phyloP scores from a whole-genome alignment of 2,888 invertebrate genomes.

The Drosophila subquinaria region DNA sequence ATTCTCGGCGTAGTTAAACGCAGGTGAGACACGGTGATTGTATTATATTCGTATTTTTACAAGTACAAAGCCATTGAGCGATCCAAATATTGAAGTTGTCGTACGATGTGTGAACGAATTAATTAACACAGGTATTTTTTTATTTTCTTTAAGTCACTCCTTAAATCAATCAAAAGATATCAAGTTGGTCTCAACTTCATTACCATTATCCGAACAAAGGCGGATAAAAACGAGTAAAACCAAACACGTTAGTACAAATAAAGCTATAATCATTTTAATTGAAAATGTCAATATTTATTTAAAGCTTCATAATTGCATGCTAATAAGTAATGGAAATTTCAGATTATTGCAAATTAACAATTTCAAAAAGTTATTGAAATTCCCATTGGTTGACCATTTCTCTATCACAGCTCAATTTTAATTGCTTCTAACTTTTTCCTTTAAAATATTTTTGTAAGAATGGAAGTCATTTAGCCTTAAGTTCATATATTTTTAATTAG shows the following conservation, averaged over 20 bases:
- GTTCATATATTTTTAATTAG: background rate
- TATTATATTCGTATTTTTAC: background rate
- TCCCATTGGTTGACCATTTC: background rate
- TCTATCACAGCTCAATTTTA: background rate
- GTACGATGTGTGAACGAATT: constrained; percentile 33
- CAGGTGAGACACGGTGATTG: constrained; percentile 1
- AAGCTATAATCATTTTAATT: background rate
- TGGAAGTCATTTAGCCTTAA: background rate
- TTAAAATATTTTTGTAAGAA: background rate
- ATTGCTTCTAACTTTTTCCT: background rate
- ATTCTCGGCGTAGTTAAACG: constrained; percentile 35
- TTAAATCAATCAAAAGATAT: constrained; percentile 9
- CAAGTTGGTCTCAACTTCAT: background rate
- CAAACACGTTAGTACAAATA: constrained; percentile 5
- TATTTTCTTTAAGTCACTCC: constrained; percentile 1
- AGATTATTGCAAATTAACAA: background rate
- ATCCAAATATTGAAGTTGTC: constrained; percentile 40
- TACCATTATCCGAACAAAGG: background rate
- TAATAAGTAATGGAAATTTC: constrained; percentile 1
- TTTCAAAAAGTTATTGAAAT: constrained; percentile 1
- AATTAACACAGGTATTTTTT: constrained; percentile 14
- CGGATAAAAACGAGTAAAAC: background rate
- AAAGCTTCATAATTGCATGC: background rate
- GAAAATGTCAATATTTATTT: constrained; percentile 1
- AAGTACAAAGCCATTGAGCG: constrained; percentile 12